Percentiles rank a stretch among this genome's conserved stretches.
phyloP scores from a whole-genome alignment of 2,797 vertebrate genomes.

The Geotrypetes seraphini region DNA sequence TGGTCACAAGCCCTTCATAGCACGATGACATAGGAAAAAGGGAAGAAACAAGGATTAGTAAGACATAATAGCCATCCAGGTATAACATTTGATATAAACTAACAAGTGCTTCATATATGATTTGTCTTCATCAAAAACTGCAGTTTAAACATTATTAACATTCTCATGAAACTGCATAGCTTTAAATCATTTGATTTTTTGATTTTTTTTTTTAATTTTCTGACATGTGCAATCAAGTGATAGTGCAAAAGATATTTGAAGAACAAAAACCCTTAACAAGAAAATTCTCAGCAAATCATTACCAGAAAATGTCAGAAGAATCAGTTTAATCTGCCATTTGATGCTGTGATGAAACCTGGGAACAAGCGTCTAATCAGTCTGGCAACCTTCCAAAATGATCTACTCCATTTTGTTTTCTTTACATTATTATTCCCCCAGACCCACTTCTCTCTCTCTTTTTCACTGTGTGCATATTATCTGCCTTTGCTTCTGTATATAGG shows the following conservation, averaged over 20 bases:
- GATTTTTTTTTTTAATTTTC: conserved; percentile 3
- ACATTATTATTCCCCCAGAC: too few relatives aligned
- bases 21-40: too few relatives aligned
- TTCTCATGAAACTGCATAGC: neutral
- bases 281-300: conserved; percentile 8
- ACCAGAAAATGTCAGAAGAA: conserved; percentile 21
- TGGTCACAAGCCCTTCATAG: too few relatives aligned
- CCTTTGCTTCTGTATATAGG: too few relatives aligned
- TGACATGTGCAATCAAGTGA: conserved; percentile 8
- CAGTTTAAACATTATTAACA: neutral
- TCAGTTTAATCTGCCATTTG: conserved; percentile 17
- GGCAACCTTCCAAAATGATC: conserved; percentile 13
- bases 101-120: neutral
- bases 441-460: too few relatives aligned
- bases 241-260: conserved; percentile 5
- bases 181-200: conserved; percentile 1
- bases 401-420: too few relatives aligned
- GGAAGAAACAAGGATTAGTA: too few relatives aligned
- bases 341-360: conserved; percentile 1
- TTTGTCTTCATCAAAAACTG: neutral
- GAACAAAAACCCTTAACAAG: conserved; percentile 2
- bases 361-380: conserved; percentile 13
- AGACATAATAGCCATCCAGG: too few relatives aligned
- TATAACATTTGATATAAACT: neutral
- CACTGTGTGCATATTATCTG: too few relatives aligned